Conservation (phyloP, 2,888 invertebrate species). For the Eubasilissa splendida region DNA sequence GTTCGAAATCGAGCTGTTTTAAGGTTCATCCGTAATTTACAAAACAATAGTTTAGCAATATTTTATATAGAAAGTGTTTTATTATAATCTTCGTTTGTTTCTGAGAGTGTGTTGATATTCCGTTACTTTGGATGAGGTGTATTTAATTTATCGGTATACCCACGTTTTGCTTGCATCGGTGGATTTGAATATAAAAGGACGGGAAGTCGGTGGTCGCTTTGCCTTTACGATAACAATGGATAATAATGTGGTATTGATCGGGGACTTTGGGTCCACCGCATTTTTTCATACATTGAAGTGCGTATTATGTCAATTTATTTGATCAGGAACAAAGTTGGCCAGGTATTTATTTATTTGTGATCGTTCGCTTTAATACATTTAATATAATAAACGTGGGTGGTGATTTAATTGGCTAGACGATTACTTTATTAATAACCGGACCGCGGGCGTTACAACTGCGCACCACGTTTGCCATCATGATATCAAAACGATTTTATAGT, state of each 20-base stretch:
- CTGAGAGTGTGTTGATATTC: no score
- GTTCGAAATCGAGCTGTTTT: slow-evolving; percentile 45
- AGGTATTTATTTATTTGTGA: no score
- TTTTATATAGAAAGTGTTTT: not conserved
- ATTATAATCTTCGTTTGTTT: no score
- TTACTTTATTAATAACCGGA: no score
- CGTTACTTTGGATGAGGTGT: not conserved
- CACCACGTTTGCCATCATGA: no score
- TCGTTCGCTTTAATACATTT: no score
- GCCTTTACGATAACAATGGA: slow-evolving; percentile 47
- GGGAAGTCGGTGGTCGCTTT: slow-evolving; percentile 47
- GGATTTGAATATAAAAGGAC: slow-evolving; percentile 32
- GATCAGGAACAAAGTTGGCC: no score
- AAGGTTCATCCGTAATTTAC: not conserved
- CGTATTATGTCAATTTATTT: not conserved
- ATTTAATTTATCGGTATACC: not conserved
- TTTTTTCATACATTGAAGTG: slow-evolving; percentile 5
- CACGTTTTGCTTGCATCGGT: not conserved
- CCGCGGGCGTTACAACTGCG: no score
- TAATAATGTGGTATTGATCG: slow-evolving; percentile 50
- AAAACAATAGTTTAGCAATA: not conserved
- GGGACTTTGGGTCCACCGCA: slow-evolving; percentile 38
- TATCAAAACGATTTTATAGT: no score
- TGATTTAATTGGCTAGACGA: no score
- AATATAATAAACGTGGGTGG: no score